Evolutionary conservation across 2,888 invertebrate species (phyloP).

Genomic region (Sminthurinus aureus): DNA sequence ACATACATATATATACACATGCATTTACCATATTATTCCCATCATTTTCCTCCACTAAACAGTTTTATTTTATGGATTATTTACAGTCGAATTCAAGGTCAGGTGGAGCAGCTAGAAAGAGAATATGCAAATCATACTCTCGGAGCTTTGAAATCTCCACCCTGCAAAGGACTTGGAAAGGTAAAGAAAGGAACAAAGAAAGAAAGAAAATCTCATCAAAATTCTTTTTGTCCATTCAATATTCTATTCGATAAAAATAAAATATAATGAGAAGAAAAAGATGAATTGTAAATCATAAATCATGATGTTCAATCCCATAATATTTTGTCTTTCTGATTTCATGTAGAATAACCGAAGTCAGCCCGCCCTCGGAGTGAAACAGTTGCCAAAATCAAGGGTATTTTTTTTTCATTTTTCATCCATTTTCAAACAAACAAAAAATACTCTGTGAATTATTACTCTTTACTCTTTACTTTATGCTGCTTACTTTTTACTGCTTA

Average conservation of each 20-base stretch:
- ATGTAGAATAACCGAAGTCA: conserved; percentile 75
- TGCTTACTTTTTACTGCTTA: not conserved
- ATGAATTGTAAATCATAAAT: no score
- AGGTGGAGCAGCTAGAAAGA: conserved; percentile 74
- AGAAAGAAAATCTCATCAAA: not conserved
- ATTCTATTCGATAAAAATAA: no score
- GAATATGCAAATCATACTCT: conserved; percentile 74
- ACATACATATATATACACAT: no score
- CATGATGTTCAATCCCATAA: no score
- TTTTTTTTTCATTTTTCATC: not conserved
- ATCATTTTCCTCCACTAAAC: not conserved
- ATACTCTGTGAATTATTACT: not conserved
- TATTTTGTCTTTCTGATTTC: conserved; percentile 59
- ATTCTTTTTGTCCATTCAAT: not conserved
- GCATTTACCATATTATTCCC: not conserved
- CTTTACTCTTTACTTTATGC: not conserved
- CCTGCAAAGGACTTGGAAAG: conserved; percentile 71
- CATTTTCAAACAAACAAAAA: not conserved
- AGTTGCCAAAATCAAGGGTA: conserved; percentile 74
- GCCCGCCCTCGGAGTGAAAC: conserved; percentile 73
- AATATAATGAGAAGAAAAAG: no score
- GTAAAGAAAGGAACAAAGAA: conserved; percentile 69
- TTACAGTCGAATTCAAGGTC: conserved; percentile 74
- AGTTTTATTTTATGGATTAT: conserved; percentile 61
- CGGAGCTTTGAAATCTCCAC: conserved; percentile 70